These are phyloP conservation scores for Thomomys bottae DNA, from an alignment of 2,113 vertebrate species.

Conservation along the genomic window DNA sequence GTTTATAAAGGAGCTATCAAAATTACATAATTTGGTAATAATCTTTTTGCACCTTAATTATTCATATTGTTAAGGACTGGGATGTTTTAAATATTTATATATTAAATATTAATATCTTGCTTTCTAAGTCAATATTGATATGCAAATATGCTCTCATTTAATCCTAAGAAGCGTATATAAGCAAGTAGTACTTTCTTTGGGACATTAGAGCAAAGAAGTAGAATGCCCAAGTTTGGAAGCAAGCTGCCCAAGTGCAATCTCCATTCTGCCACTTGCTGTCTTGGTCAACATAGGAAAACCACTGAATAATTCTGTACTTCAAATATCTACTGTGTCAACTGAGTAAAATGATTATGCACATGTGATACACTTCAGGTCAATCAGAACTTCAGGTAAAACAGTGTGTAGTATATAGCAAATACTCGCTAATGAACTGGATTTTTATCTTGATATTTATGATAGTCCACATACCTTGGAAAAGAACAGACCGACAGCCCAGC, in stretches of 20 bases:
- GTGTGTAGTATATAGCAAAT: background rate
- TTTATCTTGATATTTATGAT: background rate
- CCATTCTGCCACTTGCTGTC: background rate
- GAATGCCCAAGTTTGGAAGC: background rate
- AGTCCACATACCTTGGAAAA: background rate
- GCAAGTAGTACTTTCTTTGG: background rate
- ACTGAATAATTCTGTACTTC: background rate
- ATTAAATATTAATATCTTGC: background rate
- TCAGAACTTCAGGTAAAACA: background rate
- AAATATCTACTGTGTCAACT: background rate
- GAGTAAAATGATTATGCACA: background rate
- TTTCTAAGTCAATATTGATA: slow-evolving; percentile 20
- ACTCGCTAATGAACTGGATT: background rate
- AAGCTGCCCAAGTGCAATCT: background rate
- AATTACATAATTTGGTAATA: background rate
- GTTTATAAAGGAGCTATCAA: slow-evolving; percentile 27
- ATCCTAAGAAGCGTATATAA: background rate
- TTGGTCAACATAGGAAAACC: background rate
- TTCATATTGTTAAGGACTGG: background rate
- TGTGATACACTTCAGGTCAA: background rate
- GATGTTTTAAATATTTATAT: slow-evolving; percentile 8
- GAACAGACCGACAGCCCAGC: background rate
- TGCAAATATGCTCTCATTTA: slow-evolving; percentile 33
- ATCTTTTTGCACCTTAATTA: background rate
- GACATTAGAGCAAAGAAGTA: background rate